A percentile compares a stretch with the other conserved stretches of the same genome.
Evolutionary conservation across 2,888 invertebrate species (phyloP).

Genomic region (Siphlonurus alternatus): DNA sequence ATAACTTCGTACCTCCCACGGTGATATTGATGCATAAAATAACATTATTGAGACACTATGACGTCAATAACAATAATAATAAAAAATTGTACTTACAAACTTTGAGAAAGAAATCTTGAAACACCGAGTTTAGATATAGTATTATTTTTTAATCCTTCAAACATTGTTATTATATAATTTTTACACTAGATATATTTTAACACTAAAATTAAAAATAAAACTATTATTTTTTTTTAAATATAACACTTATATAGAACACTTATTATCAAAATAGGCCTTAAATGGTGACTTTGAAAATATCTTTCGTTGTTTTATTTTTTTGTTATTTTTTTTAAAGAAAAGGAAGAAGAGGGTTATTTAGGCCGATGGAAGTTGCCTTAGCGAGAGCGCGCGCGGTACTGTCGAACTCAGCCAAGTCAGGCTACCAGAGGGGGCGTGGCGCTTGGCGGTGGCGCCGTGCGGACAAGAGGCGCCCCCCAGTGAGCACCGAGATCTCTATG

Average conservation of each 20-base stretch:
- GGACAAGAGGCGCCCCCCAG: too few relatives aligned
- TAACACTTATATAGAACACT: not conserved
- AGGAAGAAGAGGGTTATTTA: not conserved
- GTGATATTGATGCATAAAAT: too few relatives aligned
- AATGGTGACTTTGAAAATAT: too few relatives aligned
- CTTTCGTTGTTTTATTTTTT: not conserved
- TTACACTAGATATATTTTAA: not conserved
- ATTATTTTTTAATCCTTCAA: conserved; percentile 2
- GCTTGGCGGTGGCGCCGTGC: too few relatives aligned
- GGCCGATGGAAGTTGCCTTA: not conserved
- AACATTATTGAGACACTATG: too few relatives aligned
- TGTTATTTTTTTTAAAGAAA: not conserved
- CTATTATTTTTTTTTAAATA: not conserved
- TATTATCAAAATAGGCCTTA: too few relatives aligned
- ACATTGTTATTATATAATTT: not conserved
- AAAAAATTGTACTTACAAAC: not conserved
- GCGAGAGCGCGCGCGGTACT: not conserved
- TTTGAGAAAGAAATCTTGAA: not conserved
- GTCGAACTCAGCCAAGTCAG: not conserved
- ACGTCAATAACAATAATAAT: not conserved
- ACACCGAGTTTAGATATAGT: conserved; percentile 1
- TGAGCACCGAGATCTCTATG: too few relatives aligned
- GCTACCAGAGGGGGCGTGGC: too few relatives aligned
- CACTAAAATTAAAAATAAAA: not conserved
- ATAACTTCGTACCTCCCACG: too few relatives aligned